A percentile compares a stretch with the other conserved stretches of the same genome.
These are phyloP conservation scores for Galeopsomyia nigrocyanea DNA, from an alignment of 2,888 invertebrate species.

Conservation along the genomic window DNA sequence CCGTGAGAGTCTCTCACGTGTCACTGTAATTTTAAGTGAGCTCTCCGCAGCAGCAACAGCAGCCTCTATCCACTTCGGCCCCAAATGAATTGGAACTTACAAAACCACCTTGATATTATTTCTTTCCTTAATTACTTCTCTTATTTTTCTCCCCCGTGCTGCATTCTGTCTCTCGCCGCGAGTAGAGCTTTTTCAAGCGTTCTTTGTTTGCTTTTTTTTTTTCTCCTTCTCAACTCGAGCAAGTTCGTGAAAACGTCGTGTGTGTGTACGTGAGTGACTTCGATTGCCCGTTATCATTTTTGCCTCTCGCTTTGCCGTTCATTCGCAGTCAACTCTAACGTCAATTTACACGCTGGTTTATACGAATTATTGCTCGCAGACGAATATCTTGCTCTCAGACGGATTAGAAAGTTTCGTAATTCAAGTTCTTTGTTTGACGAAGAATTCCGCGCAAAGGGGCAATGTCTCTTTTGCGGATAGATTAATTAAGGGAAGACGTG, in stretches of 20 bases:
- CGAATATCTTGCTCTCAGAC: no score
- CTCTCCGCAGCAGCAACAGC: not conserved
- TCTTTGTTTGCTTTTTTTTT: constrained; percentile 3
- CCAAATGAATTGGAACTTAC: constrained; percentile 22
- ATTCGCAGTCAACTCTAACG: no score
- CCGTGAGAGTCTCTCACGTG: constrained; percentile 53
- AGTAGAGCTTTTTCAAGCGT: not conserved
- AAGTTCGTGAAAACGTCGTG: no score
- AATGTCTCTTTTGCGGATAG: no score
- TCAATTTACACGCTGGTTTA: not conserved
- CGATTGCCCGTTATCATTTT: not conserved
- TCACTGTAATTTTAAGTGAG: constrained; percentile 42
- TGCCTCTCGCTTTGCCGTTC: not conserved
- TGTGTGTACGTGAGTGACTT: not conserved
- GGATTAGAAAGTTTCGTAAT: no score
- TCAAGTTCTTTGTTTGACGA: no score
- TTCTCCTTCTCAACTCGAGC: constrained; percentile 3
- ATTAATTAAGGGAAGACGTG: no score
- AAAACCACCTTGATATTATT: not conserved
- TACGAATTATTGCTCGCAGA: no score
- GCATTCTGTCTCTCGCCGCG: not conserved
- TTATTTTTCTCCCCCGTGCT: not conserved
- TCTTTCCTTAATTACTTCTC: not conserved
- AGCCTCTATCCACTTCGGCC: not conserved
- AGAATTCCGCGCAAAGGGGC: no score